These are phyloP conservation scores for Dreissena rostriformis DNA, from an alignment of 1,140 invertebrate species.

Conservation along the genomic window DNA sequence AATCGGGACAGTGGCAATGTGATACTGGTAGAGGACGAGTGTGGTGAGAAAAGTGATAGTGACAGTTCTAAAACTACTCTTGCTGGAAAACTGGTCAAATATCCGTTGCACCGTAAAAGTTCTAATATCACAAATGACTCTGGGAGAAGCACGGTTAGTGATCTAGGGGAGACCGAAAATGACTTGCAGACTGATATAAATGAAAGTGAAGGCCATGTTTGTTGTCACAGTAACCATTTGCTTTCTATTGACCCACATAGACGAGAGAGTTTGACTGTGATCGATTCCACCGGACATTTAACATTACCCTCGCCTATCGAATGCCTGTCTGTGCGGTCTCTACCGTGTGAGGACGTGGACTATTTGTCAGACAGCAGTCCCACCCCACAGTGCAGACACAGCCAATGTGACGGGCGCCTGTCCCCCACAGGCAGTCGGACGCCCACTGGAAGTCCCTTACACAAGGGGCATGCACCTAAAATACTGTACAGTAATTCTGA, in stretches of 20 bases:
- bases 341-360: neutral
- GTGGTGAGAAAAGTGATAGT: conserved; percentile 6
- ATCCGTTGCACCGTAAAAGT: conserved; percentile 69
- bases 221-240: conserved; percentile 29
- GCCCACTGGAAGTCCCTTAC: conserved; percentile 42
- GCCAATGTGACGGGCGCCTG: conserved; percentile 11
- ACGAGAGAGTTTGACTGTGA: conserved; percentile 67
- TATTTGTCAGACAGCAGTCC: neutral
- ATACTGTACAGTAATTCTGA: conserved; percentile 78
- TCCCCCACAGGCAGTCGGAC: conserved; percentile 22
- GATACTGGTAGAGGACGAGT: conserved; percentile 46
- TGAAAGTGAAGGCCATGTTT: neutral
- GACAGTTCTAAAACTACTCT: conserved; percentile 17
- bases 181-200: conserved; percentile 40
- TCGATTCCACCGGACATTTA: conserved; percentile 73
- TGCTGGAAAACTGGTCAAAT: conserved; percentile 49
- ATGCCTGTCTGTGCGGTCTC: conserved; percentile 1
- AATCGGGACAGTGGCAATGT: conserved; percentile 50
- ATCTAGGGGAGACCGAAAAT: conserved; percentile 59
- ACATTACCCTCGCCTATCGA: conserved; percentile 66
- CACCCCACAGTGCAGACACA: conserved; percentile 16
- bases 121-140: conserved; percentile 77
- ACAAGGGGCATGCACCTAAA: conserved; percentile 70
- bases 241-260: conserved; percentile 44
- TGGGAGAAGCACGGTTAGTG: conserved; percentile 71